phyloP scores from a whole-genome alignment of 2,888 invertebrate species.

The Norana najaformis region DNA sequence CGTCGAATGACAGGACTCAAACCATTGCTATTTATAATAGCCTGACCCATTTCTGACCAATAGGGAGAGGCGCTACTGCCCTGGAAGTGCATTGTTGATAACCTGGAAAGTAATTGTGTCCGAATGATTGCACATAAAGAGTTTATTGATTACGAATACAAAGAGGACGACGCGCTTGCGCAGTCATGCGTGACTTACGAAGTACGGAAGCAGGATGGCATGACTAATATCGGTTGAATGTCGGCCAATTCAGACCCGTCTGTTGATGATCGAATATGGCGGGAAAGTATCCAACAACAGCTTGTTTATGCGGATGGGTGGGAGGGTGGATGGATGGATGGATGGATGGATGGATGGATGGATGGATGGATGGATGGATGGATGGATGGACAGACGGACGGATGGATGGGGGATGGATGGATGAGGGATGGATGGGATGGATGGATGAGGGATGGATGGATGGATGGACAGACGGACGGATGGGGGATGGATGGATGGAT shows the following conservation, averaged over 20 bases:
- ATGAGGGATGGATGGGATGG: no score
- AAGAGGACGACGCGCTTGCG: neutral
- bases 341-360: neutral
- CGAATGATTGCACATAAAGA: conserved; percentile 4
- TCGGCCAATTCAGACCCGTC: neutral
- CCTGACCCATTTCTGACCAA: neutral
- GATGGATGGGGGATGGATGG: no score
- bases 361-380: neutral
- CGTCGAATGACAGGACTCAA: neutral
- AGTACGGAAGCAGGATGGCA: neutral
- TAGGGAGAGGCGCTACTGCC: neutral
- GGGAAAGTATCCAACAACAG: neutral
- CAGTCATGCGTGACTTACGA: neutral
- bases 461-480: no score
- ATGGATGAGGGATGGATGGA: no score
- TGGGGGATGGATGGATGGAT: no score
- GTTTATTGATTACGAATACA: neutral
- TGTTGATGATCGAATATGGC: neutral
- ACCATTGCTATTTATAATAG: neutral
- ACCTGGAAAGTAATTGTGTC: neutral
- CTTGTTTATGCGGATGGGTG: neutral
- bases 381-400: no score
- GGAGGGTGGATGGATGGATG: neutral
- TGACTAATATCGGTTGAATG: neutral
- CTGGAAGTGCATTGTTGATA: neutral